Evolutionary conservation across 2,888 invertebrate species (phyloP).

Genomic region (Cryptocephalus primarius): DNA sequence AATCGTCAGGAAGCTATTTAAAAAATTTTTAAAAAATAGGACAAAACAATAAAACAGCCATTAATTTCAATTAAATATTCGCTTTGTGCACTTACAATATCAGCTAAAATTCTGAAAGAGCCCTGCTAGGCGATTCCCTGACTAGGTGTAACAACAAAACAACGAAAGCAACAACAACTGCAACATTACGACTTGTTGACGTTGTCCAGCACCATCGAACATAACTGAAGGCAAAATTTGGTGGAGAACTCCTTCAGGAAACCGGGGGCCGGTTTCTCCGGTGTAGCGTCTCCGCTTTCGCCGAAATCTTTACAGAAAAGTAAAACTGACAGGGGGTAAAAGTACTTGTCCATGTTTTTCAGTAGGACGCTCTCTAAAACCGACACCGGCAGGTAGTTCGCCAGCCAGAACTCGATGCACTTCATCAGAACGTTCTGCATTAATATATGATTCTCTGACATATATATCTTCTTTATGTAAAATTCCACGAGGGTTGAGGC

Average conservation of each 20-base stretch:
- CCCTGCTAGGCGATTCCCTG: not conserved
- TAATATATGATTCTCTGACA: slow-evolving; percentile 36
- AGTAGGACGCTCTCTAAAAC: slow-evolving; percentile 33
- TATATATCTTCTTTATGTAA: slow-evolving; percentile 32
- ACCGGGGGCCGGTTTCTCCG: slow-evolving; percentile 27
- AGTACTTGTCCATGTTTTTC: slow-evolving; percentile 39
- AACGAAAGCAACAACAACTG: no score
- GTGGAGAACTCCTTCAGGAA: slow-evolving; percentile 38
- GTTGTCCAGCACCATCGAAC: slow-evolving; percentile 38
- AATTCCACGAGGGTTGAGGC: slow-evolving; percentile 34
- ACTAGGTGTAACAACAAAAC: not conserved
- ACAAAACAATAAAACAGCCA: no score
- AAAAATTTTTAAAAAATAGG: no score
- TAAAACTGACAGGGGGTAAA: slow-evolving; percentile 36
- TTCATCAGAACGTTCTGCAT: slow-evolving; percentile 38
- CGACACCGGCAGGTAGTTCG: slow-evolving; percentile 32
- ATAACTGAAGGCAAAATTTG: slow-evolving; percentile 38
- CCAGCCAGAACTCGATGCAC: slow-evolving; percentile 37
- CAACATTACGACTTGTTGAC: slow-evolving; percentile 31
- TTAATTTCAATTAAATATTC: no score
- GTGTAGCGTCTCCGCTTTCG: slow-evolving; percentile 22
- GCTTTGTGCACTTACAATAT: not conserved
- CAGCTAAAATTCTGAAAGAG: not conserved
- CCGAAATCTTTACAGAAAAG: slow-evolving; percentile 38
- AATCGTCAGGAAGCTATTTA: no score